These are phyloP conservation scores for Crotalus horridus DNA, from an alignment of 2,113 vertebrate genomes.

Conservation along the genomic window DNA sequence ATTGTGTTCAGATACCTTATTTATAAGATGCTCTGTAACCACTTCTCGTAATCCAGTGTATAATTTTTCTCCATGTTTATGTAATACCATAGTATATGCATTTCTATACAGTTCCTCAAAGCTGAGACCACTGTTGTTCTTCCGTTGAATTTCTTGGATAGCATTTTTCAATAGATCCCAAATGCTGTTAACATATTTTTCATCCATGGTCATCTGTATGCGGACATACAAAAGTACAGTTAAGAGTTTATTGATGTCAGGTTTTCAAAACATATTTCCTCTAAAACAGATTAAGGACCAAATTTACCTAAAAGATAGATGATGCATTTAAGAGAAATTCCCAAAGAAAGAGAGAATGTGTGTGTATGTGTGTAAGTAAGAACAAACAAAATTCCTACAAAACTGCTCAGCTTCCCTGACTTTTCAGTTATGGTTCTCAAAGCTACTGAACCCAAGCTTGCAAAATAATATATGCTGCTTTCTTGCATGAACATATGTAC, in stretches of 20 bases:
- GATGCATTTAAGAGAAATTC: background rate
- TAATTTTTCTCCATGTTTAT: constrained; percentile 98
- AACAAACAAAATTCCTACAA: background rate
- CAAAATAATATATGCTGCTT: background rate
- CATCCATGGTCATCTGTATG: constrained; percentile 99
- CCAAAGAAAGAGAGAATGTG: background rate
- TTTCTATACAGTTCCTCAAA: constrained; percentile 99
- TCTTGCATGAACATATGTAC: background rate
- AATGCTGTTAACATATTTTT: constrained; percentile 99
- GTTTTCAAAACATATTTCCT: background rate
- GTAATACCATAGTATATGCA: constrained; percentile 99
- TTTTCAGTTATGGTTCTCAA: background rate
- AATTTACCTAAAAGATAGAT: background rate
- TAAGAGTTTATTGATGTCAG: background rate
- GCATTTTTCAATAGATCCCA: constrained; percentile 99
- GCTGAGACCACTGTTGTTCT: constrained; percentile 99
- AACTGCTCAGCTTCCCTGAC: background rate
- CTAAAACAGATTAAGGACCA: background rate
- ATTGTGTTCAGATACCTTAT: constrained; percentile 81
- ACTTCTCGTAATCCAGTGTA: constrained; percentile 98
- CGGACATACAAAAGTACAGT: constrained; percentile 15
- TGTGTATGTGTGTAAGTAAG: background rate
- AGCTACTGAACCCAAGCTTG: background rate
- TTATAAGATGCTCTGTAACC: constrained; percentile 98
- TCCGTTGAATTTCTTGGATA: constrained; percentile 99